Evolutionary conservation across 2,113 vertebrate species (phyloP), one percentile per base, ranked within the genome.

Genomic region (Herpailurus yagouaroundi): DNA sequence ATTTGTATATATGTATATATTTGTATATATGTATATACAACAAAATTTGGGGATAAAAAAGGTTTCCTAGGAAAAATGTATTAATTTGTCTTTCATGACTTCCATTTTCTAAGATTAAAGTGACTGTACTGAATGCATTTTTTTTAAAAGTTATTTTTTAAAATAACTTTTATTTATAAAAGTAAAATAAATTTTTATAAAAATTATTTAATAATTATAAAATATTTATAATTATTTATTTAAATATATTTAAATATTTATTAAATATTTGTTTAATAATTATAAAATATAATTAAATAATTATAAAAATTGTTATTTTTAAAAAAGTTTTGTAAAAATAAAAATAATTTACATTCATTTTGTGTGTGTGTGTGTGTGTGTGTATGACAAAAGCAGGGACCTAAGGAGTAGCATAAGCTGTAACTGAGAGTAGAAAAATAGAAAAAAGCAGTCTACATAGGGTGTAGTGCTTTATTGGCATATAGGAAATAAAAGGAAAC

Each of bases 101-200:
- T 19, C n/a, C 89, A 29, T 55, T 95, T 97, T 90, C 27, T 80
- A 86, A 86, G 79, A 90, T 90, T 68, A 80, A 97, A 15, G 21
- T 85, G 64, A 38, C 11, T 74, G 5, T 12, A 57, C 11, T 79
- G 25, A 86, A 81, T 50, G 21, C 3, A 55, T 18, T 33, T 41
- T 80, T 79, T n/a, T 23, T 60, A 68, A 92, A 83, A 74, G 10
- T 41, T 87, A 64, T 55, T 92, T 74, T 92, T 45, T 45, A 45
- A 45, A 45, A 45, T 45, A 45, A 45, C 45, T 45, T 45, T 45
- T 45, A 45, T 45, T 45, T 45, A 45, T 45, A 45, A 45, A 45
- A 45, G 45, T 45, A 45, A 45, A 45, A 45, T 45, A 45, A 45
- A 45, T 45, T 45, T 45, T 45, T 45, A 45, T 45, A 45, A 45